phyloP scores from a whole-genome alignment of 2,888 invertebrate genomes.

The Drosophila subsilvestris region DNA sequence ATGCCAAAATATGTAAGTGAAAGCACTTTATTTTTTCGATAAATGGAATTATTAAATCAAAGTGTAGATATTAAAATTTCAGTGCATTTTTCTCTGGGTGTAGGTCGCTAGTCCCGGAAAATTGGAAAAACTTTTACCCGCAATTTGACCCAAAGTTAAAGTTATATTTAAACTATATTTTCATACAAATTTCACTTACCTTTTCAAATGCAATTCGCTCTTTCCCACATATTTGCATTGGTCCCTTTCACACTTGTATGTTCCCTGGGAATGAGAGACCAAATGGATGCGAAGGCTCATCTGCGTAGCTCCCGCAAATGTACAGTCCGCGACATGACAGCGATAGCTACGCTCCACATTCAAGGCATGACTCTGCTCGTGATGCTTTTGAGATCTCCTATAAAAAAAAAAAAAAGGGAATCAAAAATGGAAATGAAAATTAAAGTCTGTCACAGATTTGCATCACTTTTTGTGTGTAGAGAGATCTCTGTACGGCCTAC shows the following conservation, averaged over 20 bases:
- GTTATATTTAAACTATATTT: too few species aligned
- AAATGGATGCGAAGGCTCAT: slow-evolving; percentile 86
- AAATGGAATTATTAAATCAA: too few species aligned
- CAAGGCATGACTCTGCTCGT: slow-evolving; percentile 85
- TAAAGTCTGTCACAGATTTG: slow-evolving; percentile 49
- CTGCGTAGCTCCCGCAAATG: slow-evolving; percentile 86
- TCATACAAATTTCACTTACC: slow-evolving; percentile 67
- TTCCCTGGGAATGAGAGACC: slow-evolving; percentile 85
- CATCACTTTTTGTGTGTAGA: slow-evolving; percentile 24
- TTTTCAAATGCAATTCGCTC: slow-evolving; percentile 80
- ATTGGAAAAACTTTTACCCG: too few species aligned
- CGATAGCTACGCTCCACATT: slow-evolving; percentile 81
- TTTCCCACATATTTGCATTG: slow-evolving; percentile 86
- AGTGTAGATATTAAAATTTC: too few species aligned
- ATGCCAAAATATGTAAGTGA: too few species aligned
- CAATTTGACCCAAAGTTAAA: too few species aligned
- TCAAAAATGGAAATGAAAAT: slow-evolving; percentile 6
- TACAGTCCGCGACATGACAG: slow-evolving; percentile 86
- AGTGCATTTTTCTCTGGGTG: too few species aligned
- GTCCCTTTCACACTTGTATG: slow-evolving; percentile 83
- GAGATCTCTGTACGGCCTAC: neutral
- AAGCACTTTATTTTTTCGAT: too few species aligned
- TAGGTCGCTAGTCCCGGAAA: too few species aligned
- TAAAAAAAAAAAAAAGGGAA: neutral
- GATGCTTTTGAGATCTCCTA: slow-evolving; percentile 87